phyloP scores from a whole-genome alignment of 2,797 vertebrate species.

The Triplophysa bombifrons region DNA sequence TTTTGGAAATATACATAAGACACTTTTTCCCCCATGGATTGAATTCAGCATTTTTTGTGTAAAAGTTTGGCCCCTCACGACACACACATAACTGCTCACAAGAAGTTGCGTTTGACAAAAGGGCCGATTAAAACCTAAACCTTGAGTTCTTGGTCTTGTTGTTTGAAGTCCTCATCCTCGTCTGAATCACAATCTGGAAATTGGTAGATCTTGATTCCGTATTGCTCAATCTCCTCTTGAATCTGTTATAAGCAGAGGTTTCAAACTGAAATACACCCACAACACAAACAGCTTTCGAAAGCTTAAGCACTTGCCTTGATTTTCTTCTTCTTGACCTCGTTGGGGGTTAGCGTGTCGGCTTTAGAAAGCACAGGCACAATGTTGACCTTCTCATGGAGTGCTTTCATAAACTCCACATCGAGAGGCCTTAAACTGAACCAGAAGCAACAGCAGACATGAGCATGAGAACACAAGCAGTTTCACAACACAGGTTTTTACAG shows the following conservation, averaged over 20 bases:
- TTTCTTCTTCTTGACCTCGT: conserved; percentile 93
- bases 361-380: conserved; percentile 95
- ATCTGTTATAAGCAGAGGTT: conserved; percentile 73
- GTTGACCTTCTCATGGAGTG: conserved; percentile 95
- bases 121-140: conserved; percentile 65
- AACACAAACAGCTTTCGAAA: background rate
- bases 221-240: conserved; percentile 90
- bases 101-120: background rate
- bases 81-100: background rate
- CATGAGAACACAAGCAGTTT: background rate
- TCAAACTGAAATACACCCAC: background rate
- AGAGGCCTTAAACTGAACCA: conserved; percentile 87
- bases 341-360: conserved; percentile 91
- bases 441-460: background rate
- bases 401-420: conserved; percentile 96
- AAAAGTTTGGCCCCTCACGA: too few species aligned
- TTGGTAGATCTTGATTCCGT: conserved; percentile 93
- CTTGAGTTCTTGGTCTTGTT: conserved; percentile 91
- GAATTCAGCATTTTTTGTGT: too few species aligned
- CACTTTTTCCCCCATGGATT: too few species aligned
- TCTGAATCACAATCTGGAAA: conserved; percentile 96
- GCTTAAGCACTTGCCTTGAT: conserved; percentile 78
- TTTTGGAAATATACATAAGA: too few species aligned
- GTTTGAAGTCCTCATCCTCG: conserved; percentile 96
- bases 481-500: background rate